phyloP scores from a whole-genome alignment of 2,797 vertebrate species.

The Ctenochaetus hawaiiensis region DNA sequence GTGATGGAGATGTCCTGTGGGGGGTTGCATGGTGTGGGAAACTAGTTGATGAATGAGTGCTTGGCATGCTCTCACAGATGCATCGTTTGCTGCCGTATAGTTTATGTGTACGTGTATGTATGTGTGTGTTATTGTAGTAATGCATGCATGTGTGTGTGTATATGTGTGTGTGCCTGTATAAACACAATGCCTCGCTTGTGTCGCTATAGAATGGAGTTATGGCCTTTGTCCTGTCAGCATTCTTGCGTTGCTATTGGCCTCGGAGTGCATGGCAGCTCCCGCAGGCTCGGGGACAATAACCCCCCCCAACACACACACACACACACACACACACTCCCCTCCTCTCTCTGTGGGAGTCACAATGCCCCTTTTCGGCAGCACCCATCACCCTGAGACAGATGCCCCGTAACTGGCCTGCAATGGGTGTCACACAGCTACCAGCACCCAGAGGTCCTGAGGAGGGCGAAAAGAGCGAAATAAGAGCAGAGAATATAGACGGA shows the following conservation, averaged over 20 bases:
- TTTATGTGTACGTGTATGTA: conserved; percentile 38
- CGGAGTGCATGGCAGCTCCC: conserved; percentile 78
- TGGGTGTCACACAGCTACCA: conserved; percentile 58
- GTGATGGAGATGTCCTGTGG: conserved; percentile 75
- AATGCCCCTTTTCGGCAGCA: conserved; percentile 67
- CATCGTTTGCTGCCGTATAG: conserved; percentile 69
- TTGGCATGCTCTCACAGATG: conserved; percentile 73
- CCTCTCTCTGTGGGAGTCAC: conserved; percentile 67
- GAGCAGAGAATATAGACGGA: conserved; percentile 42
- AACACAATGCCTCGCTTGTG: conserved; percentile 84
- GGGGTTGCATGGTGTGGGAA: conserved; percentile 79
- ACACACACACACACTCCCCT: conserved; percentile 28
- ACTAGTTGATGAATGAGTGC: conserved; percentile 78
- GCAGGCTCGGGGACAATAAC: conserved; percentile 76
- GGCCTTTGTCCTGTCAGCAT: conserved; percentile 84
- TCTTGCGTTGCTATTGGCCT: conserved; percentile 81
- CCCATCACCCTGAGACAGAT: conserved; percentile 71
- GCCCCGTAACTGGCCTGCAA: conserved; percentile 33
- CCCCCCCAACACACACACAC: conserved; percentile 20
- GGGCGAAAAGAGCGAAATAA: neutral
- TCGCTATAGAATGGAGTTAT: conserved; percentile 84
- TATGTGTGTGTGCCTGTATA: conserved; percentile 66
- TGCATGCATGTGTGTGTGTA: conserved; percentile 56
- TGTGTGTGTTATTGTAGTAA: conserved; percentile 69
- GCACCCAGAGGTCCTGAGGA: conserved; percentile 44